phyloP scores from a whole-genome alignment of 2,113 vertebrate species.

The Rhabdomys dilectus region DNA sequence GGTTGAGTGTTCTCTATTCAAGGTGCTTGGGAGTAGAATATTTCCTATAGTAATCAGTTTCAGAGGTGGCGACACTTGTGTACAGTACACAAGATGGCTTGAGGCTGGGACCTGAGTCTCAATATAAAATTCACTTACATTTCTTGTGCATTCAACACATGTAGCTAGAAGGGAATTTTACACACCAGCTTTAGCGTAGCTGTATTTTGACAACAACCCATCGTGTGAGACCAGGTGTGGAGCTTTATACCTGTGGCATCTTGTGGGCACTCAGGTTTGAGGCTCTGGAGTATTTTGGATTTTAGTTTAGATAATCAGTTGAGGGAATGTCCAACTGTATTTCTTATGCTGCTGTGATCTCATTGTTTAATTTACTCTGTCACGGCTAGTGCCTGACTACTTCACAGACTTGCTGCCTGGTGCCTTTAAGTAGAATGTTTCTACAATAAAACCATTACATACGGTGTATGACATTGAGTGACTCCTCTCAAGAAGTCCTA shows the following conservation, averaged over 20 bases:
- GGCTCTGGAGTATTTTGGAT: neutral
- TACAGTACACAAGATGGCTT: neutral
- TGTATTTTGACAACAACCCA: neutral
- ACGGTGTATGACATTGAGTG: neutral
- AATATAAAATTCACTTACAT: neutral
- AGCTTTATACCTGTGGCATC: neutral
- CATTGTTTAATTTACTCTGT: neutral
- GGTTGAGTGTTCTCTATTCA: neutral
- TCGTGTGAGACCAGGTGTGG: neutral
- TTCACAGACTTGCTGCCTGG: neutral
- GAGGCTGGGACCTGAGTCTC: neutral
- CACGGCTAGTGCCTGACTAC: neutral
- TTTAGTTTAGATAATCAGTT: neutral
- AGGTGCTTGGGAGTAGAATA: neutral
- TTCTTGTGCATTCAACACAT: neutral
- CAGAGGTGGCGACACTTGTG: neutral
- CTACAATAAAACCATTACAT: neutral
- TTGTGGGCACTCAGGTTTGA: neutral
- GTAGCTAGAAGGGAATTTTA: neutral
- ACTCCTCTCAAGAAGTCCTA: neutral
- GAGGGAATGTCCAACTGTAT: neutral
- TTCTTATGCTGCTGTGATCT: neutral
- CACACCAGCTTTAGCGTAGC: neutral
- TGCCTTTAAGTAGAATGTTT: neutral
- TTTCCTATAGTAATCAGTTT: neutral